Percentiles rank a stretch among this genome's conserved stretches.
These are phyloP conservation scores for Bubo scandiacus DNA, from an alignment of 2,113 vertebrate genomes.

Conservation along the genomic window DNA sequence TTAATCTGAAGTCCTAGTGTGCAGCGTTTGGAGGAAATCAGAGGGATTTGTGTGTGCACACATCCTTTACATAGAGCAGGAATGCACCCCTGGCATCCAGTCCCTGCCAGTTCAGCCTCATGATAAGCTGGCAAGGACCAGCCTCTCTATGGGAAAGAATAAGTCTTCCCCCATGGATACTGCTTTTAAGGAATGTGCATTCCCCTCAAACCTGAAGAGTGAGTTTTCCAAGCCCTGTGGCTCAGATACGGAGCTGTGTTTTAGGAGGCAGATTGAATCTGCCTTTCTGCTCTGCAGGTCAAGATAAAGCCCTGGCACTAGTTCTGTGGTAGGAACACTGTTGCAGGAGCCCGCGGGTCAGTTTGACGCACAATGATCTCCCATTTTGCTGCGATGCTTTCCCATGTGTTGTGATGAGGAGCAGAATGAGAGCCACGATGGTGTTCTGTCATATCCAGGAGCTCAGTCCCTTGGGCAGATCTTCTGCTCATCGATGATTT, in stretches of 20 bases:
- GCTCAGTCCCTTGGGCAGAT: not conserved
- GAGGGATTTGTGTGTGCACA: not conserved
- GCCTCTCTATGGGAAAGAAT: constrained; percentile 24
- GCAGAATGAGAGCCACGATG: not conserved
- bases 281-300: constrained; percentile 34
- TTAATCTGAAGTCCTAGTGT: not conserved
- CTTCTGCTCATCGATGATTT: not conserved
- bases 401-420: not conserved
- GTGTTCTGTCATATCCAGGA: not conserved
- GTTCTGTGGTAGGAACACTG: not conserved
- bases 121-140: constrained; percentile 50
- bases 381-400: not conserved
- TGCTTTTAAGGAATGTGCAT: constrained; percentile 42
- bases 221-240: constrained; percentile 37
- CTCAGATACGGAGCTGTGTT: not conserved
- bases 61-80: constrained; percentile 28
- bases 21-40: not conserved
- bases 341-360: not conserved
- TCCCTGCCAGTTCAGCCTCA: constrained; percentile 34
- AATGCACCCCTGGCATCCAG: constrained; percentile 4
- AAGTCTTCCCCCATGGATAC: constrained; percentile 42
- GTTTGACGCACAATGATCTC: not conserved
- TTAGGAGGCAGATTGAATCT: constrained; percentile 39
- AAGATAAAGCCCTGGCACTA: constrained; percentile 7
- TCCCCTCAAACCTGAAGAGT: constrained; percentile 40